A percentile compares a stretch with the other conserved stretches of the same genome.
Evolutionary conservation across 2,888 invertebrate genomes (phyloP).

Genomic region (Ypsolopha scabrella): DNA sequence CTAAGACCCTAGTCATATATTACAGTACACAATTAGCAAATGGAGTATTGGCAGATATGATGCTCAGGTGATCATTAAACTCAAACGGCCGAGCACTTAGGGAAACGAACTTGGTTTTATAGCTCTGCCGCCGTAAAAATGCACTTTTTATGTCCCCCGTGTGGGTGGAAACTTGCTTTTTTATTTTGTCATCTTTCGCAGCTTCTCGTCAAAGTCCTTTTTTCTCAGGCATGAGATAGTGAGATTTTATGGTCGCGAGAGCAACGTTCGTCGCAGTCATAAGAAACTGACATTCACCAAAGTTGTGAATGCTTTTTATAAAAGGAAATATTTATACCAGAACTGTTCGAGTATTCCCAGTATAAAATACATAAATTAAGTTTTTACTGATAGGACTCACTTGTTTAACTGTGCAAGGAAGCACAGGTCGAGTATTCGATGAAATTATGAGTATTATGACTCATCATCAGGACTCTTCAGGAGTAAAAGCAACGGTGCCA

Average conservation of each 20-base stretch:
- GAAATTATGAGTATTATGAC: no score
- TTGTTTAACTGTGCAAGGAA: no score
- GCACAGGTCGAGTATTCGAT: no score
- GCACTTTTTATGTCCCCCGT: conserved; percentile 40
- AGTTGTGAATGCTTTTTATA: no score
- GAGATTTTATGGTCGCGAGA: conserved; percentile 27
- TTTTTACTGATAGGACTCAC: no score
- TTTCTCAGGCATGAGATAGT: conserved; percentile 33
- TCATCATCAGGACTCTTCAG: no score
- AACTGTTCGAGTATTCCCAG: no score
- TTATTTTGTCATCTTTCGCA: conserved; percentile 34
- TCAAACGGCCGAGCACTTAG: conserved; percentile 19
- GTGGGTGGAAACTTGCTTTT: conserved; percentile 19
- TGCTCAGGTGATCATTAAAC: conserved; percentile 14
- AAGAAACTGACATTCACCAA: no score
- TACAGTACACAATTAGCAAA: conserved; percentile 2
- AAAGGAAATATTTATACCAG: no score
- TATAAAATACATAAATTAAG: no score
- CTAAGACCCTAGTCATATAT: no score
- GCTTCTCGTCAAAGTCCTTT: conserved; percentile 28
- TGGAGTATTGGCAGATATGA: conserved; percentile 4
- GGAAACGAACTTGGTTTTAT: conserved; percentile 28
- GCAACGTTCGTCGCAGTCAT: conserved; percentile 1
- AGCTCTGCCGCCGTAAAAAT: conserved; percentile 29
- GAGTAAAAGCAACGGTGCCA: no score